phyloP scores from a whole-genome alignment of 2,888 invertebrate genomes.

The Chymomyza fuscimana region DNA sequence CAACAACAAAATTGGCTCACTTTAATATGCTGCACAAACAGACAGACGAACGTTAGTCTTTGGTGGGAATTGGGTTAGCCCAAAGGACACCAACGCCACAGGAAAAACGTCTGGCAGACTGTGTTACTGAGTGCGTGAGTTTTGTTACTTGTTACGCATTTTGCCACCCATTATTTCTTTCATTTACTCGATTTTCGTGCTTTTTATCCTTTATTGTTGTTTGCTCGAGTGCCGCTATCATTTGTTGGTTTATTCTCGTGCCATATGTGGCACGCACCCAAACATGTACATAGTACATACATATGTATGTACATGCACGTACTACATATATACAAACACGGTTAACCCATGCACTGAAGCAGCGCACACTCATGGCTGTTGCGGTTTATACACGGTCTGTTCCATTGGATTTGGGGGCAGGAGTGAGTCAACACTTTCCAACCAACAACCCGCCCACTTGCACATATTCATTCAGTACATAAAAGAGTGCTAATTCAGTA shows the following conservation, averaged over 20 bases:
- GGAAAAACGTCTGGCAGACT: conserved; percentile 16
- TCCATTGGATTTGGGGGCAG: not conserved
- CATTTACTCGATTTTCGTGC: conserved; percentile 69
- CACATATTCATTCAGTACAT: conserved; percentile 1
- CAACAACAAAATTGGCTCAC: conserved; percentile 57
- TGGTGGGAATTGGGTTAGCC: not conserved
- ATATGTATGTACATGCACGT: not conserved
- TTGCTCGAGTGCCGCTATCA: conserved; percentile 72
- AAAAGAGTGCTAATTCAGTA: conserved; percentile 21
- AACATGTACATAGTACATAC: not conserved
- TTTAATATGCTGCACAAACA: conserved; percentile 52
- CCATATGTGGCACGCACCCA: conserved; percentile 53
- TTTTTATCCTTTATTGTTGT: conserved; percentile 67
- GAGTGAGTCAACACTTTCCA: not conserved
- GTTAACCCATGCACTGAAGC: not conserved
- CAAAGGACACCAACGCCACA: conserved; percentile 1
- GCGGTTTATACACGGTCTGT: not conserved
- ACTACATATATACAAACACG: not conserved
- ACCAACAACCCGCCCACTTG: not conserved
- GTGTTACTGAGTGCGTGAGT: conserved; percentile 29
- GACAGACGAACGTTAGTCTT: conserved; percentile 10
- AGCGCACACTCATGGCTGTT: not conserved
- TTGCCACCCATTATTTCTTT: conserved; percentile 65
- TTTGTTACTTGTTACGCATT: conserved; percentile 63
- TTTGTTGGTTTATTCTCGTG: conserved; percentile 62